Evolutionary conservation across 2,113 vertebrate species (phyloP).

Genomic region (Azemiops feae): DNA sequence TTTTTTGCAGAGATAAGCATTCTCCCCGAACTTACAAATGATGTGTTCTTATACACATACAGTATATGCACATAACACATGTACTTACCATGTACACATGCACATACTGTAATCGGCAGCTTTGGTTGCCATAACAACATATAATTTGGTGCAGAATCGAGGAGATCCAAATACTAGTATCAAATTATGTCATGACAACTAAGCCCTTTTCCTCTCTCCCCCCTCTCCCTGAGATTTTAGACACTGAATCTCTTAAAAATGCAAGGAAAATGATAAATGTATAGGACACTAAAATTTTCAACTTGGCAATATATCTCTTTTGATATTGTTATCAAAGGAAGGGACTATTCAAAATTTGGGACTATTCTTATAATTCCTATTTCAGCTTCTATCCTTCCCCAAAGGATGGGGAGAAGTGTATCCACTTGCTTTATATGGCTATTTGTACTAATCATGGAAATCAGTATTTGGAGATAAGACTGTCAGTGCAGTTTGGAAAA

Average conservation of each 20-base stretch:
- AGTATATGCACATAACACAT: background rate
- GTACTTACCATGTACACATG: background rate
- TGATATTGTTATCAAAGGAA: background rate
- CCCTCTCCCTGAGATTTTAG: background rate
- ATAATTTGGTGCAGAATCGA: conserved; percentile 26
- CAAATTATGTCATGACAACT: conserved; percentile 13
- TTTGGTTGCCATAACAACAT: conserved; percentile 43
- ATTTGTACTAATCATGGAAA: background rate
- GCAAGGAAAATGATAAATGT: background rate
- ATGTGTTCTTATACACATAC: background rate
- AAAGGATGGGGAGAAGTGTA: background rate
- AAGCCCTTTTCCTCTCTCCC: background rate
- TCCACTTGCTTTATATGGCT: background rate
- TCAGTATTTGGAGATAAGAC: background rate
- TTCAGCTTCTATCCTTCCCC: background rate
- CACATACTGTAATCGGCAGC: conserved; percentile 14
- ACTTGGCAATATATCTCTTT: accelerated
- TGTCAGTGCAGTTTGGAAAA: background rate
- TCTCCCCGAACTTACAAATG: background rate
- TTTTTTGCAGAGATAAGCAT: background rate
- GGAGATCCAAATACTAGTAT: conserved; percentile 58
- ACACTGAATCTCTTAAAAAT: background rate
- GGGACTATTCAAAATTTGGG: too few relatives aligned
- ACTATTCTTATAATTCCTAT: background rate
- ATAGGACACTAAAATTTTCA: background rate